A percentile compares a stretch with the other conserved stretches of the same genome.
These are phyloP conservation scores for Condylura cristata DNA, from an alignment of 2,113 vertebrate species.

Conservation along the genomic window DNA sequence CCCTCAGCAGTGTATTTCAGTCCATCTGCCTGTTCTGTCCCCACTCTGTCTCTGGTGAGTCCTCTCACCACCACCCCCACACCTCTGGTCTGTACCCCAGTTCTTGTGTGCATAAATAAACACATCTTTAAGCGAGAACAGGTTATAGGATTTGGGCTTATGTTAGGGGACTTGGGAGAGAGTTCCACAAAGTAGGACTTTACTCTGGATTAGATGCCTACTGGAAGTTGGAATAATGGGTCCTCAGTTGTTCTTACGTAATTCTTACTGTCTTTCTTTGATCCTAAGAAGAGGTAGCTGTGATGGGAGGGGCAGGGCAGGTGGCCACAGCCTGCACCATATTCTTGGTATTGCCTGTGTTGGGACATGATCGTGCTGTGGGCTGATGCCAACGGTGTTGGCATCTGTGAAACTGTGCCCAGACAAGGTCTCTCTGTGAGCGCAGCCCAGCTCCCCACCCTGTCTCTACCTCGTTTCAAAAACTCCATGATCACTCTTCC, in stretches of 20 bases:
- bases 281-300: not conserved
- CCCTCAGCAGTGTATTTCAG: no score
- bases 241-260: not conserved
- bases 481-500: not conserved
- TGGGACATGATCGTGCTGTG: accelerated
- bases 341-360: not conserved
- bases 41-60: no score
- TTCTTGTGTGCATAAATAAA: no score
- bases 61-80: no score
- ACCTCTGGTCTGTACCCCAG: no score
- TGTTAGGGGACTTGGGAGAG: not conserved
- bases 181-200: not conserved
- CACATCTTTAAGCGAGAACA: no score
- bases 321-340: no score
- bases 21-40: no score
- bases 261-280: not conserved
- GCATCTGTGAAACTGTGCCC: not conserved
- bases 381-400: not conserved
- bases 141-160: not conserved
- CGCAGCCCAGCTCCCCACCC: not conserved
- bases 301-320: no score
- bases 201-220: not conserved
- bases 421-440: not conserved
- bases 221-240: not conserved
- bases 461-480: not conserved